Conservation (phyloP, 2,888 invertebrate species). For the Eupelmus urozonus region DNA sequence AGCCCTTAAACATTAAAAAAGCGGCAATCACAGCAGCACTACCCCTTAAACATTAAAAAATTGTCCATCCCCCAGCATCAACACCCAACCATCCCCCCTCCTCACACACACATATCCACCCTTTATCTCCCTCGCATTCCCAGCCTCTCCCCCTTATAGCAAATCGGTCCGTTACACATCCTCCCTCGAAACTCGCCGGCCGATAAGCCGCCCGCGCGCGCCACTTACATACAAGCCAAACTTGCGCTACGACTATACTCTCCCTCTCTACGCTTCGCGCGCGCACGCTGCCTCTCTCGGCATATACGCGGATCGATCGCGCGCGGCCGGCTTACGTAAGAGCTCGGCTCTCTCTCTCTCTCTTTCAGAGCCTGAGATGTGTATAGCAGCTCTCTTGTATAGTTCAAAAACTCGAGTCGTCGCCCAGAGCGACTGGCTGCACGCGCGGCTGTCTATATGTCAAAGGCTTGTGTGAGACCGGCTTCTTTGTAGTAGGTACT, state of each 20-base stretch:
- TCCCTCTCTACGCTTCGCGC: not conserved
- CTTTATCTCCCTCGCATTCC: not conserved
- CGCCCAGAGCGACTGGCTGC: not conserved
- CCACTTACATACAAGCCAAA: too few relatives aligned
- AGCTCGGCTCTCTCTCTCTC: conserved; percentile 17
- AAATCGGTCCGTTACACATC: too few relatives aligned
- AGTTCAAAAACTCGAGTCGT: conserved; percentile 38
- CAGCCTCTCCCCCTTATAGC: not conserved
- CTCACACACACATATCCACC: too few relatives aligned
- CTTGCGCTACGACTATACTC: not conserved
- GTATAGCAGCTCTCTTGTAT: conserved; percentile 20
- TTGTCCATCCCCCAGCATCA: too few relatives aligned
- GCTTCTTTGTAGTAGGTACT: too few relatives aligned
- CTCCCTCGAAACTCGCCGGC: too few relatives aligned
- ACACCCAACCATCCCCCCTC: too few relatives aligned
- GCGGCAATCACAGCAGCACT: too few relatives aligned
- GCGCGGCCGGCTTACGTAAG: conserved; percentile 37
- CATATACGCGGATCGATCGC: conserved; percentile 45
- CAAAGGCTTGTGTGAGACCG: not conserved
- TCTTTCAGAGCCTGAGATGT: too few relatives aligned
- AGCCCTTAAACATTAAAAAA: too few relatives aligned
- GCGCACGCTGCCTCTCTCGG: too few relatives aligned
- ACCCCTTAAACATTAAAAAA: too few relatives aligned
- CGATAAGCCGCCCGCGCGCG: not conserved
- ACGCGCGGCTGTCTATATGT: not conserved